Evolutionary conservation across 2,797 vertebrate species (phyloP).

Genomic region (Scolopax rusticola): DNA sequence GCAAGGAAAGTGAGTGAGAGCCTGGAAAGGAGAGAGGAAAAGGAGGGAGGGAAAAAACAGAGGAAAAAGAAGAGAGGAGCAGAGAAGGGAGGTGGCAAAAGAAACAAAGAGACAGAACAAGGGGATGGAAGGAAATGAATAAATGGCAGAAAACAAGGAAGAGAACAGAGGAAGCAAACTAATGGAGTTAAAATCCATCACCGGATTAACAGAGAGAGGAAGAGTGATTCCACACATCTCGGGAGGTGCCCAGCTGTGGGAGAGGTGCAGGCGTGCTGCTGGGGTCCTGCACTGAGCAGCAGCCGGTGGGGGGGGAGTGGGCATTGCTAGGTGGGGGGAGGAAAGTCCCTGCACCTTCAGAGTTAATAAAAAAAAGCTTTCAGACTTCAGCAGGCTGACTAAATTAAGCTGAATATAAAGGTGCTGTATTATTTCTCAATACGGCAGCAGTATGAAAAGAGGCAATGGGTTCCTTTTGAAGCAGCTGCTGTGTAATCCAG

Average conservation of each 20-base stretch:
- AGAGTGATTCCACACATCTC: background rate
- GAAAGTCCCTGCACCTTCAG: conserved; percentile 7
- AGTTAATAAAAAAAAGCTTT: conserved; percentile 69
- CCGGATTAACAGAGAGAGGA: background rate
- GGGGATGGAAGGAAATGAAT: background rate
- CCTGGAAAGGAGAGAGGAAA: background rate
- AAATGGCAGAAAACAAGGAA: background rate
- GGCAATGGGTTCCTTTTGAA: conserved; percentile 77
- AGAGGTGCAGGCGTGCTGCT: background rate
- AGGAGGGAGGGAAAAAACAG: background rate
- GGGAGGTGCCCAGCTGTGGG: background rate
- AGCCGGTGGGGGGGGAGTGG: rapidly evolving
- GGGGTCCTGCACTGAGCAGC: background rate
- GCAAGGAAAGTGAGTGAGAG: background rate
- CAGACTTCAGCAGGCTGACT: conserved; percentile 61
- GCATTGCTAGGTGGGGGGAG: background rate
- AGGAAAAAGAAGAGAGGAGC: background rate
- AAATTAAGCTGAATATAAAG: conserved; percentile 76
- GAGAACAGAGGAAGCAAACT: conserved; percentile 8
- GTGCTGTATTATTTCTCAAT: conserved; percentile 74
- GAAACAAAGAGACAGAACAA: background rate
- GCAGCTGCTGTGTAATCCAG: conserved; percentile 73
- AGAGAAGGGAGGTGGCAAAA: background rate
- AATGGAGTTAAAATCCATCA: conserved; percentile 35
- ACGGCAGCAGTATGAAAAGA: conserved; percentile 68